These are phyloP conservation scores for Tinea trinotella DNA, from an alignment of 2,888 invertebrate genomes.

Conservation along the genomic window DNA sequence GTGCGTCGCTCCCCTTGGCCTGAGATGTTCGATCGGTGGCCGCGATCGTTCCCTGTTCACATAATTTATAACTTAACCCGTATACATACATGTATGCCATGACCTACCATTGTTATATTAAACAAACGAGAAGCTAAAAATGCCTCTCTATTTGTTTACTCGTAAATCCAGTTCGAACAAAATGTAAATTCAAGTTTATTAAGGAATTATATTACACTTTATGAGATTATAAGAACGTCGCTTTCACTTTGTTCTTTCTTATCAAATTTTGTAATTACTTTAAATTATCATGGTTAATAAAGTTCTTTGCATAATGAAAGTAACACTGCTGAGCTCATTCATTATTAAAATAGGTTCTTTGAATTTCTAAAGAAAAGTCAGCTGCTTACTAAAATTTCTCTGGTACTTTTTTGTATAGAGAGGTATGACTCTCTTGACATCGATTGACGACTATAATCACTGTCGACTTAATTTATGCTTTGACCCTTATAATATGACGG, in stretches of 20 bases:
- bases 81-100: constrained; percentile 33
- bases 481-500: constrained; percentile 26
- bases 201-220: too few species aligned
- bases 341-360: not conserved
- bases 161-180: not conserved
- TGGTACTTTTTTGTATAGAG: not conserved
- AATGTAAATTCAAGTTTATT: constrained; percentile 2
- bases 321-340: not conserved
- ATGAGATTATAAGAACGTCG: constrained; percentile 11
- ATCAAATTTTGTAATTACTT: constrained; percentile 11
- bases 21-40: constrained; percentile 33
- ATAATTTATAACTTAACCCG: constrained; percentile 49
- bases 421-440: not conserved
- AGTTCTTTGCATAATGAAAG: constrained; percentile 9
- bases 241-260: constrained; percentile 17
- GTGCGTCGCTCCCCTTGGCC: constrained; percentile 14
- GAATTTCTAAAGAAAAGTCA: constrained; percentile 8
- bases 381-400: not conserved
- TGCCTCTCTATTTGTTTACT: constrained; percentile 10
- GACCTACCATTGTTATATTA: constrained; percentile 42
- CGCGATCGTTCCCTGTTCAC: constrained; percentile 35
- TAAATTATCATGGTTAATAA: constrained; percentile 1
- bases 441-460: constrained; percentile 18
- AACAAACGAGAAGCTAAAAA: constrained; percentile 19
- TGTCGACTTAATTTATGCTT: constrained; percentile 21